Evolutionary conservation across 2,888 invertebrate species (phyloP).

Genomic region (Pelosia muscerda): DNA sequence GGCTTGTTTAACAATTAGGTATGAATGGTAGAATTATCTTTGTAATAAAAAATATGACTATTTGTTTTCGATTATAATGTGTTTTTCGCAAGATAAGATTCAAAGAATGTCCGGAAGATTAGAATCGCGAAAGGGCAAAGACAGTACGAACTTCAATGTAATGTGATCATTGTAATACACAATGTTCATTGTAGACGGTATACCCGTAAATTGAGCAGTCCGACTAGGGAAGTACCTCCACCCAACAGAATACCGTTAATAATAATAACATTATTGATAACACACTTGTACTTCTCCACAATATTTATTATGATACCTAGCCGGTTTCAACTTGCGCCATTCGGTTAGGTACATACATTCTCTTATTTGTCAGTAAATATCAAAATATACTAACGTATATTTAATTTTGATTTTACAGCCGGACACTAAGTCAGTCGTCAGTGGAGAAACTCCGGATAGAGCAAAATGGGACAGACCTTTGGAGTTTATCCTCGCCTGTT

Average conservation of each 20-base stretch:
- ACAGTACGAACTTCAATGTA: not conserved
- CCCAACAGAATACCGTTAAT: too few species aligned
- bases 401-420: conserved; percentile 53
- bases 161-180: too few species aligned
- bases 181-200: too few species aligned
- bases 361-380: not conserved
- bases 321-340: too few species aligned
- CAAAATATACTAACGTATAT: not conserved
- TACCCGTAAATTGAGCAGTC: too few species aligned
- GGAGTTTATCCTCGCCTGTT: conserved; percentile 92
- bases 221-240: too few species aligned
- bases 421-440: conserved; percentile 53
- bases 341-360: too few species aligned
- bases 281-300: too few species aligned
- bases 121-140: not conserved
- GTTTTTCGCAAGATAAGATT: not conserved
- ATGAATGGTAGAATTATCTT: not conserved
- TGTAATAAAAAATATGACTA: not conserved
- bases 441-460: conserved; percentile 64
- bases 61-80: not conserved
- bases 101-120: not conserved
- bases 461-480: conserved; percentile 88
- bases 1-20: not conserved
- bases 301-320: too few species aligned
- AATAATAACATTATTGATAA: too few species aligned